Percentiles rank a stretch among this genome's conserved stretches.
phyloP scores from a whole-genome alignment of 2,888 invertebrate species.

The Omphaloscelis lunosa region DNA sequence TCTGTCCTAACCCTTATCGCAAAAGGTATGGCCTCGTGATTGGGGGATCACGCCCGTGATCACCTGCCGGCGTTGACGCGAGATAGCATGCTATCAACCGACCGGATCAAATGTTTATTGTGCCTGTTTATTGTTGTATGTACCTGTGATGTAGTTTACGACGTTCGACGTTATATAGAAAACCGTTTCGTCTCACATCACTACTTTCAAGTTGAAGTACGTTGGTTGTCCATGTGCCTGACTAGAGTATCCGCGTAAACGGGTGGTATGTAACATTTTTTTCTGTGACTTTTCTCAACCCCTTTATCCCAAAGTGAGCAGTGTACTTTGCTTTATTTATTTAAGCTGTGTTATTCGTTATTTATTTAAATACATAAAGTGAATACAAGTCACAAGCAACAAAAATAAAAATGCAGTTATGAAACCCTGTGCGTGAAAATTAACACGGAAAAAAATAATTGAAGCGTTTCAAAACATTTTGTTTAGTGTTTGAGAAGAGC shows the following conservation, averaged over 20 bases:
- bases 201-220: slow-evolving; percentile 65
- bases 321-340: slow-evolving; percentile 15
- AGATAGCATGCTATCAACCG: slow-evolving; percentile 69
- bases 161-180: slow-evolving; percentile 66
- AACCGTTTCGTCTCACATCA: slow-evolving; percentile 55
- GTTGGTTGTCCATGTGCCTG: slow-evolving; percentile 66
- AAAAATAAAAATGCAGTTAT: neutral
- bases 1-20: slow-evolving; percentile 83
- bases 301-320: neutral
- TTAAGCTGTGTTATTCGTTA: neutral
- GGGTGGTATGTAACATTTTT: slow-evolving; percentile 55
- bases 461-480: neutral
- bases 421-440: neutral
- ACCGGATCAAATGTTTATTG: slow-evolving; percentile 74
- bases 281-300: slow-evolving; percentile 1
- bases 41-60: slow-evolving; percentile 64
- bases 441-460: neutral
- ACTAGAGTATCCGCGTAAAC: slow-evolving; percentile 24
- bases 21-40: slow-evolving; percentile 80
- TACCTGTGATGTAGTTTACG: slow-evolving; percentile 73
- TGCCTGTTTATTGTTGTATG: slow-evolving; percentile 68
- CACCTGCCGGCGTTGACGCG: slow-evolving; percentile 69
- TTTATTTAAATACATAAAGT: slow-evolving; percentile 8
- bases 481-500: neutral
- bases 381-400: neutral